phyloP scores from a whole-genome alignment of 2,113 vertebrate species.

The Ophthalmolycus amberensis region DNA sequence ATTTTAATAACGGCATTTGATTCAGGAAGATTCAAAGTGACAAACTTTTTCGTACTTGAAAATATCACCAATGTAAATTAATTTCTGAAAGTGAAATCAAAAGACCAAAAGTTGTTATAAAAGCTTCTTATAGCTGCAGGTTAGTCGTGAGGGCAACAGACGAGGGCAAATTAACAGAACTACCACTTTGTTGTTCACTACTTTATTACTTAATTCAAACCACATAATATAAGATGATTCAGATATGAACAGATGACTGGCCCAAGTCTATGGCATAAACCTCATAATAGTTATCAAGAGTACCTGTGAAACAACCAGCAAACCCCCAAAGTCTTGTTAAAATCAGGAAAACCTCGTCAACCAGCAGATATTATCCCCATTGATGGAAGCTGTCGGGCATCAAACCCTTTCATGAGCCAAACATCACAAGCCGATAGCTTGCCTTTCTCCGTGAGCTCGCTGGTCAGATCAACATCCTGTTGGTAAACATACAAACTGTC shows the following conservation, averaged over 20 bases:
- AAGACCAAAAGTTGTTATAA: neutral
- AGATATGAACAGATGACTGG: no score
- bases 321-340: conserved; percentile 29
- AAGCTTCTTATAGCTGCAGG: neutral
- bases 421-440: conserved; percentile 71
- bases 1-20: neutral
- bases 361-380: neutral
- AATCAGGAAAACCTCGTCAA: conserved; percentile 4
- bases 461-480: conserved; percentile 88
- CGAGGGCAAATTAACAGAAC: neutral
- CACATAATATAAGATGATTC: neutral
- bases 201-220: neutral
- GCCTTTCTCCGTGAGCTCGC: conserved; percentile 86
- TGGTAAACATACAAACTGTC: conserved; percentile 87
- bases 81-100: conserved; percentile 11
- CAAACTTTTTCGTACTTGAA: neutral
- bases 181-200: neutral
- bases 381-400: conserved; percentile 6
- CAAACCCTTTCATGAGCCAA: conserved; percentile 27
- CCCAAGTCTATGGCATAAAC: conserved; percentile 27
- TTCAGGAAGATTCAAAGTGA: neutral
- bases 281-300: neutral
- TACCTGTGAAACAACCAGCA: neutral
- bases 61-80: neutral
- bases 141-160: conserved; percentile 29